Evolutionary conservation across 2,797 vertebrate species (phyloP).

Genomic region (Acanthopagrus latus): DNA sequence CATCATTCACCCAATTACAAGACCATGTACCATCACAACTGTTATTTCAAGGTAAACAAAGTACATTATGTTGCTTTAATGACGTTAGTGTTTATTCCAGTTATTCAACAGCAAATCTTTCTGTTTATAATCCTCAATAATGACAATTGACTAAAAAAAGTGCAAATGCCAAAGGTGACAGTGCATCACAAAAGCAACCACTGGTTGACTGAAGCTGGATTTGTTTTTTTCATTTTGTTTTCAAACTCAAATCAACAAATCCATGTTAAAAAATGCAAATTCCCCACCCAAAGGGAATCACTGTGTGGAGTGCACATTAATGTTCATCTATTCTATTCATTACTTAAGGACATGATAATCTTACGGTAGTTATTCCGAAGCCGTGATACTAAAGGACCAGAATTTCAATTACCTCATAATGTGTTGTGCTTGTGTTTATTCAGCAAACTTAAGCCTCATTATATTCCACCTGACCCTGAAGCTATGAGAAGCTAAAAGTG

Average conservation of each 20-base stretch:
- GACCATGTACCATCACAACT: too few species aligned
- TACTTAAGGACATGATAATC: constrained; percentile 62
- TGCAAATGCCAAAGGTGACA: constrained; percentile 49
- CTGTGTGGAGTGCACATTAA: constrained; percentile 38
- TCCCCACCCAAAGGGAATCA: constrained; percentile 30
- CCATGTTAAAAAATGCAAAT: constrained; percentile 53
- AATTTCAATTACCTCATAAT: constrained; percentile 51
- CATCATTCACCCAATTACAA: too few species aligned
- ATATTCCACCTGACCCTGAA: constrained; percentile 36
- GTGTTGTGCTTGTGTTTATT: constrained; percentile 36
- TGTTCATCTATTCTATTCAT: constrained; percentile 59
- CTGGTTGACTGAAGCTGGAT: constrained; percentile 32
- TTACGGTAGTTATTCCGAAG: constrained; percentile 43
- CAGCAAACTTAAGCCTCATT: constrained; percentile 19
- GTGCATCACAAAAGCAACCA: constrained; percentile 42
- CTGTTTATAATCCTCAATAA: constrained; percentile 35
- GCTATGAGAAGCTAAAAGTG: constrained; percentile 14
- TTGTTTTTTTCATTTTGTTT: constrained; percentile 2
- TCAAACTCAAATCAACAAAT: constrained; percentile 45
- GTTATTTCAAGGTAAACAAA: too few species aligned
- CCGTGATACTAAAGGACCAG: constrained; percentile 41
- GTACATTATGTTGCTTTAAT: background rate
- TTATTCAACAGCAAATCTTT: constrained; percentile 28
- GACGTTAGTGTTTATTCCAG: background rate
- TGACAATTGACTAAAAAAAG: constrained; percentile 12